These are phyloP conservation scores for Epirrita christyi DNA, from an alignment of 2,888 invertebrate genomes.

Conservation along the genomic window DNA sequence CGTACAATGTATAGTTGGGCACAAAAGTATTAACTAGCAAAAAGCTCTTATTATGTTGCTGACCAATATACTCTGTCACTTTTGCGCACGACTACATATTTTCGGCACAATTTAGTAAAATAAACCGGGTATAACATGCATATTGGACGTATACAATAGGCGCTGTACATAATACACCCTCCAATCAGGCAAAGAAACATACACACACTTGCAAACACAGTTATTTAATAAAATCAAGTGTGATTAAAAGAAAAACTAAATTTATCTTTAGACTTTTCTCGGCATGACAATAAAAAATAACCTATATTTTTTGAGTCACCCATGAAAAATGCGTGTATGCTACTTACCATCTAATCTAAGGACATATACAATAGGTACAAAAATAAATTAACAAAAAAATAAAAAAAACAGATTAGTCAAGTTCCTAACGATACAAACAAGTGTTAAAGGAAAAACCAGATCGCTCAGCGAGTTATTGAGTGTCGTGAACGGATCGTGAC, in stretches of 20 bases:
- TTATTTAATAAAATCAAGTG: too few relatives aligned
- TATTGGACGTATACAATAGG: conserved; percentile 63
- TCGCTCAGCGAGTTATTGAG: conserved; percentile 74
- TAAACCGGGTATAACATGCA: conserved; percentile 69
- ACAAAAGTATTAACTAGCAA: conserved; percentile 49
- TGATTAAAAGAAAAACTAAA: too few relatives aligned
- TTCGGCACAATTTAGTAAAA: conserved; percentile 52
- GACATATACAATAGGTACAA: conserved; percentile 44
- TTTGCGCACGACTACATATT: conserved; percentile 8
- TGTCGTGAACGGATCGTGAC: conserved; percentile 34
- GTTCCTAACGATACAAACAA: conserved; percentile 78
- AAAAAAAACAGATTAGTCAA: conserved; percentile 69
- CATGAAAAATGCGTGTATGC: too few relatives aligned
- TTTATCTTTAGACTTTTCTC: too few relatives aligned
- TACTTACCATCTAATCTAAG: conserved; percentile 27
- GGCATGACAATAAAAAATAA: too few relatives aligned
- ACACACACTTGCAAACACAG: conserved; percentile 26
- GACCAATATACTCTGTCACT: not conserved
- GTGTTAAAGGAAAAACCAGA: conserved; percentile 79
- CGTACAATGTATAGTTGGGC: conserved; percentile 51
- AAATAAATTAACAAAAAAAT: conserved; percentile 29
- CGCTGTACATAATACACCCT: conserved; percentile 57
- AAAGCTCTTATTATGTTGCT: not conserved
- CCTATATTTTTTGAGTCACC: too few relatives aligned
- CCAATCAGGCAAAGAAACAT: conserved; percentile 49